Conservation (phyloP, 2,113 vertebrate species). For the Galeopterus variegatus region DNA sequence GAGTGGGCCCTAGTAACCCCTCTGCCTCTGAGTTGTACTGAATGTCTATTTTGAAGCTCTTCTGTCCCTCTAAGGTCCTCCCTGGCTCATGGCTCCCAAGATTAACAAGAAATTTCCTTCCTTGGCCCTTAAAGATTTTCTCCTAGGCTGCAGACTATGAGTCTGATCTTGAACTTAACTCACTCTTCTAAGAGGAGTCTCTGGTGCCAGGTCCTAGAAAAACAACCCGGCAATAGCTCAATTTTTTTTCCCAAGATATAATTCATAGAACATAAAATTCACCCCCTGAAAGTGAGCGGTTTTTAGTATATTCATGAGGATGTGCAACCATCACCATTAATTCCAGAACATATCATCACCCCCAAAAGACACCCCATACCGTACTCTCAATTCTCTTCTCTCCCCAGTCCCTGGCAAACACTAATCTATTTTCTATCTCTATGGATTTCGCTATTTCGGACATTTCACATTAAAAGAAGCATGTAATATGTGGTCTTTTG, state of each 20-base stretch:
- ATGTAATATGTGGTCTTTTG: neutral
- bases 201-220: neutral
- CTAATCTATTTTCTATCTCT: neutral
- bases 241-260: neutral
- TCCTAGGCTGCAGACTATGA: neutral
- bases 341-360: neutral
- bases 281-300: neutral
- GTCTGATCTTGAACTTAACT: neutral
- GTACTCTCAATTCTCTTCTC: neutral
- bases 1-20: neutral
- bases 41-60: neutral
- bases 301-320: neutral
- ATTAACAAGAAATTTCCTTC: neutral
- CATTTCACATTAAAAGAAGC: neutral
- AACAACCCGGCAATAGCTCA: neutral
- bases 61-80: neutral
- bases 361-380: neutral
- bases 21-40: neutral
- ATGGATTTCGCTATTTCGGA: neutral
- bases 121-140: neutral
- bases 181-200: neutral
- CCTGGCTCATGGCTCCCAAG: neutral
- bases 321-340: neutral
- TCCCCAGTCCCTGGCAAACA: neutral
- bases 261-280: conserved; percentile 20